Evolutionary conservation across 1,140 invertebrate species (phyloP).

Genomic region (Nebria ingens): DNA sequence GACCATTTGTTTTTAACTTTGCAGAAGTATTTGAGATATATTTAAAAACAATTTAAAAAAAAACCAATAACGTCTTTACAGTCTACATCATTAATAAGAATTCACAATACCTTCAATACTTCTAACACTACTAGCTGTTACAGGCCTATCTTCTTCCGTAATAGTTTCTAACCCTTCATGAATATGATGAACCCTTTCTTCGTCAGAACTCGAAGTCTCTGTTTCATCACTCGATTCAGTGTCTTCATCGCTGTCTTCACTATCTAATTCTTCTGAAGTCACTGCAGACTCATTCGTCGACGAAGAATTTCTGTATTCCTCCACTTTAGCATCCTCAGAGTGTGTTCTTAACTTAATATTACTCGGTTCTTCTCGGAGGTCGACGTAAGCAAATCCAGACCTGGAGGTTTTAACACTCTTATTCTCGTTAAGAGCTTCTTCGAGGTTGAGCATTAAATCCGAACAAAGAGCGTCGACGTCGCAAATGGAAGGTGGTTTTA

Average conservation of each 20-base stretch:
- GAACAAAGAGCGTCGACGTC: not conserved
- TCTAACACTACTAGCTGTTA: constrained; percentile 22
- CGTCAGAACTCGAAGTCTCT: constrained; percentile 14
- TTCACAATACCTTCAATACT: constrained; percentile 20
- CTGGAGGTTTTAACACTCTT: not conserved
- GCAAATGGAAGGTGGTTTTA: not conserved
- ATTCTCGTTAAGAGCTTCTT: not conserved
- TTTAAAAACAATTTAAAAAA: too few species aligned
- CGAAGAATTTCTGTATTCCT: not conserved
- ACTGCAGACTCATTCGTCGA: not conserved
- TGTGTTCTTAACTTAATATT: not conserved
- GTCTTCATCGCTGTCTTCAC: constrained; percentile 17
- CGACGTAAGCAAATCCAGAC: not conserved
- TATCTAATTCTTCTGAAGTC: not conserved
- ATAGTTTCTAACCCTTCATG: constrained; percentile 29
- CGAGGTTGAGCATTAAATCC: not conserved
- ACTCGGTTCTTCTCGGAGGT: not conserved
- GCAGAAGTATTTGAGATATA: too few species aligned
- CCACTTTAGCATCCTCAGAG: not conserved
- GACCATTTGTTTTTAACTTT: too few species aligned
- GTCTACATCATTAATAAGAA: too few species aligned
- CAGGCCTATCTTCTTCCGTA: constrained; percentile 30
- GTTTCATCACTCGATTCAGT: constrained; percentile 17
- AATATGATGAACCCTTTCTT: constrained; percentile 18
- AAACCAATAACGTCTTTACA: too few species aligned